phyloP scores from a whole-genome alignment of 2,113 vertebrate genomes.

The Paralichthys olivaceus region DNA sequence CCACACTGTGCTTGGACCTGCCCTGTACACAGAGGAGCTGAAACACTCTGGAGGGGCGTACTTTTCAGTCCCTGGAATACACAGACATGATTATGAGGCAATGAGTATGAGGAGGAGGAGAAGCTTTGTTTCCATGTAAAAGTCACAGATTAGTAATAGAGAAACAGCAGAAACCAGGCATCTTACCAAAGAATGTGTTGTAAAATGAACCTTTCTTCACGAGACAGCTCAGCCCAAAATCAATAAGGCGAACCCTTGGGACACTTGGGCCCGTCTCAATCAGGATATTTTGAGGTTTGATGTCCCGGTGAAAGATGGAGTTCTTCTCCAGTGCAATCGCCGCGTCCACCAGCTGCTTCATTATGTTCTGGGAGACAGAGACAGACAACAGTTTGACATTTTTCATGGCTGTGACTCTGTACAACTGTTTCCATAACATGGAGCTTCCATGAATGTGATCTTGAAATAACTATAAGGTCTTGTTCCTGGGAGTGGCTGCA shows the following conservation, averaged over 20 bases:
- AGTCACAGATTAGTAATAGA: not conserved
- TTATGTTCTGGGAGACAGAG: not conserved
- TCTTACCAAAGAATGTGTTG: slow-evolving; percentile 16
- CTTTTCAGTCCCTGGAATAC: not conserved
- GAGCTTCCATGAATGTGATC: no score
- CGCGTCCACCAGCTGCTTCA: slow-evolving; percentile 21
- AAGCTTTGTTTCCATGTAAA: not conserved
- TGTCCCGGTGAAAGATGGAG: slow-evolving; percentile 25
- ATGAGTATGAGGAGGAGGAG: not conserved
- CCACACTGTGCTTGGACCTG: slow-evolving; percentile 31
- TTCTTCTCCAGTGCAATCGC: not conserved
- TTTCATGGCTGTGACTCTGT: not conserved
- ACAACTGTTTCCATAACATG: not conserved
- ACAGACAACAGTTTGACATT: not conserved
- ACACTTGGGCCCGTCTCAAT: not conserved
- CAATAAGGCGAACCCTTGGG: not conserved
- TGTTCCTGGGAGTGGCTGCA: no score
- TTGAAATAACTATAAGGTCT: no score
- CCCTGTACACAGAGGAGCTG: not conserved
- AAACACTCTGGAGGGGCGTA: slow-evolving; percentile 23
- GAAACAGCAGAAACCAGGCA: not conserved
- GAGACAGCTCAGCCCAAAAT: slow-evolving; percentile 44
- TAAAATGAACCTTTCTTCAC: not conserved
- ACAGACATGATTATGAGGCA: not conserved
- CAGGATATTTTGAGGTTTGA: slow-evolving; percentile 25